Evolutionary conservation across 2,797 vertebrate genomes (phyloP), one percentile per base, ranked within the genome.

Genomic region (Macrochelys suwanniensis): DNA sequence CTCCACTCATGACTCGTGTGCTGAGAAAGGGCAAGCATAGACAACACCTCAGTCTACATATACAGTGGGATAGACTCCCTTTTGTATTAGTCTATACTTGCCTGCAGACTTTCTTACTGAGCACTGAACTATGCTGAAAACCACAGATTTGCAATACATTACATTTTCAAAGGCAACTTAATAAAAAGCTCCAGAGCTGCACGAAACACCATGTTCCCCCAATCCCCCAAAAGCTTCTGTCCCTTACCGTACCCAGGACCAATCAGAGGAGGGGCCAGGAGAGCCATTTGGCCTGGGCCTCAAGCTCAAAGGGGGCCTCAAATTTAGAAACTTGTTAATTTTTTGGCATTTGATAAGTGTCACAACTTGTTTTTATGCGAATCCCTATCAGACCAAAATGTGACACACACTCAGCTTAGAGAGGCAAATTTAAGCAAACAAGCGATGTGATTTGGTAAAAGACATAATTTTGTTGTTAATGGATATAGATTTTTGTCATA

Each of bases 51-150:
- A 86, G 84, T 76, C 76, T 96, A 94, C 80, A 11, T 84, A n/a
- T 81, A 47, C 87, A 84, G 50, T 33, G 84, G 76, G 80, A 91
- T 11, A 92, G 82, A 90, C 85, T 96, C 89, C 45, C 89, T 95
- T 97, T 97, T 96, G 94, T 96, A 89, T 95, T 95, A 96, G 85
- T 59, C 1, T 37, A 65, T 90, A 93, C 94, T 94, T 97, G 93
- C 89, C 93, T 80, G 92, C 88, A 96, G 92, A 96, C 96, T 89
- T 97, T 96, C 96, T 97, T 94, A 95, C 96, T 97, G 96, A 91
- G 95, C 92, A 89, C 93, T 95, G 96, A 97, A 95, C 93, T 97
- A 96, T 96, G 95, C 93, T 90, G 87, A 96, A 92, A 95, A 94
- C 82, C 92, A 95, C 93, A 93, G 93, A 91, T 84, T 85, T 96